phyloP scores from a whole-genome alignment of 2,888 invertebrate genomes.

The Timema podura region DNA sequence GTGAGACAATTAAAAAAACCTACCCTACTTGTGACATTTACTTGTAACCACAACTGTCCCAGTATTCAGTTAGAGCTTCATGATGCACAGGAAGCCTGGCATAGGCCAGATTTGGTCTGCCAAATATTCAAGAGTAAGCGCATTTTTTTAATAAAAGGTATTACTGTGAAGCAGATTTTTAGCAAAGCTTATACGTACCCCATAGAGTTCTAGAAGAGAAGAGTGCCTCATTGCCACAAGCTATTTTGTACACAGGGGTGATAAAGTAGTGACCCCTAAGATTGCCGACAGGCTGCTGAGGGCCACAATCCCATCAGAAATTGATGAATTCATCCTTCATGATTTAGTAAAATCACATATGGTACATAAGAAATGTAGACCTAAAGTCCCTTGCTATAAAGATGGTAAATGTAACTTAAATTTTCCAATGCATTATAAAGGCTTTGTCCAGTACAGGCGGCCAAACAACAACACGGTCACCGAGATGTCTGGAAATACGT shows the following conservation, averaged over 20 bases:
- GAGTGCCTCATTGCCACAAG: conserved; percentile 36
- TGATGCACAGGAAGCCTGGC: no score
- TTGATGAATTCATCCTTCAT: conserved; percentile 16
- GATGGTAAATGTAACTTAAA: conserved; percentile 4
- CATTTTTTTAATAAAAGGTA: no score
- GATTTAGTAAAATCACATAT: conserved; percentile 32
- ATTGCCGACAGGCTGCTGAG: not conserved
- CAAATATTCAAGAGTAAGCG: no score
- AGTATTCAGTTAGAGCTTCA: no score
- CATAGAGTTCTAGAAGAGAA: conserved; percentile 35
- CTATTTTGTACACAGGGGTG: conserved; percentile 34
- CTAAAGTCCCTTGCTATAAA: conserved; percentile 23
- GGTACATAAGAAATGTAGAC: conserved; percentile 37
- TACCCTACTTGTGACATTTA: conserved; percentile 3
- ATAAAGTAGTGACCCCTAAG: conserved; percentile 33
- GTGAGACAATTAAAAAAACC: not conserved
- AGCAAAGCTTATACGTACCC: not conserved
- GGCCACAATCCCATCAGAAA: conserved; percentile 30
- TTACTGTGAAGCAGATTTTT: no score
- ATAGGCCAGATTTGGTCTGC: no score
- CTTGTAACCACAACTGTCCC: conserved; percentile 9
- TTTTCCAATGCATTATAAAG: no score
- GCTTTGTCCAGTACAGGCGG: no score
- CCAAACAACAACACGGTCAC: no score
- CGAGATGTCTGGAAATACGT: no score